Base-by-base conservation (phyloP, 2,888 invertebrate genomes). In the Protula sp. region DNA sequence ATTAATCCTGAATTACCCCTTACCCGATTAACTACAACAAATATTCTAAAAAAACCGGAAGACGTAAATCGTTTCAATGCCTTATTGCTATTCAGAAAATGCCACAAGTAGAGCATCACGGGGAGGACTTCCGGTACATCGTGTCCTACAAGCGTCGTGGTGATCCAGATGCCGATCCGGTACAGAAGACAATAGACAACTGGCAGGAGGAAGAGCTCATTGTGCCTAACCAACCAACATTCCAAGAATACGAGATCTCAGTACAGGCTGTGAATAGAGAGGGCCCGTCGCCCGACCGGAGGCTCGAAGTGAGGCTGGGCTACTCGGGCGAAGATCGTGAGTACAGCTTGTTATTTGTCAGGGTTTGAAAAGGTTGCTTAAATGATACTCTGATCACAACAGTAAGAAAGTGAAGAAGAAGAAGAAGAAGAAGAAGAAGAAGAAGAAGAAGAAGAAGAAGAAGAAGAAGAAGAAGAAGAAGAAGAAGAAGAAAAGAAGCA, bases 41-140 rank as follows among this genome's bases (percentile, higher is more conserved):
- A n/a, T n/a, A n/a, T n/a, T n/a, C n/a, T n/a, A n/a, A n/a, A n/a
- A n/a, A n/a, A n/a, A n/a, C n/a, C n/a, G n/a, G n/a, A n/a, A n/a
- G n/a, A n/a, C n/a, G n/a, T n/a, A n/a, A n/a, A n/a, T n/a, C n/a
- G n/a, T n/a, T n/a, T n/a, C n/a, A n/a, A n/a, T n/a, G n/a, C n/a
- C n/a, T n/a, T n/a, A n/a, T n/a, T n/a, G n/a, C n/a, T n/a, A n/a
- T n/a, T n/a, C n/a, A n/a, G n/a, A n/a, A n/a, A n/a, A 97, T 99
- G 94, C 89, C 92, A 0, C 88, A 92, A 81, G 92, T 95, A 70
- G 94, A 98, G 73, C 97, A 98, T 83, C 94, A 97, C 83, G 98
- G 90, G 0, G 92, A 92, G 1, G 88, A 89, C 51, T 98, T 99
- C 84, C 88, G 89, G 78, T 99, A 99, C 82, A 86, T 89, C 63